A percentile compares a stretch with the other conserved stretches of the same genome.
Evolutionary conservation across 2,113 vertebrate genomes (phyloP).

Genomic region (Barnardius zonarius): DNA sequence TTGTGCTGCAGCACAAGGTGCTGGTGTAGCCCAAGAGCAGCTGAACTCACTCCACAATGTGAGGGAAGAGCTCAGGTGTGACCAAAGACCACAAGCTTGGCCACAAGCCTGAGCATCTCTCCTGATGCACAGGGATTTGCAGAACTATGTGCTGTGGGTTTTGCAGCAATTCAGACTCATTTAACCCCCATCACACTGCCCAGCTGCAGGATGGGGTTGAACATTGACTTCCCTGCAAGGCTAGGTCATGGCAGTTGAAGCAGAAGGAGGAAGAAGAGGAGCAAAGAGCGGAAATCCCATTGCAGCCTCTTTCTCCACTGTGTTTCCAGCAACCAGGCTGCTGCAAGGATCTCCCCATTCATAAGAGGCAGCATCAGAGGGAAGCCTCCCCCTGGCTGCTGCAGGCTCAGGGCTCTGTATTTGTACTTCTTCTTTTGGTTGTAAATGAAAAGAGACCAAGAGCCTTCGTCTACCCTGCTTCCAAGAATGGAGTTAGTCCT

Average conservation of each 20-base stretch:
- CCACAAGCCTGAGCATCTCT: background rate
- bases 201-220: background rate
- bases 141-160: accelerated
- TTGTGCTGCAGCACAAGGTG: background rate
- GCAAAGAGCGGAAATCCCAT: background rate
- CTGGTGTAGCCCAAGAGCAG: background rate
- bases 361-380: background rate
- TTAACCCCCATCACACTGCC: accelerated
- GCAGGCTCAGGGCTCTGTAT: background rate
- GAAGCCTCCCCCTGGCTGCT: background rate
- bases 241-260: background rate
- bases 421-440: background rate
- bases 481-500: background rate
- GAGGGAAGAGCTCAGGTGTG: background rate
- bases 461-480: background rate
- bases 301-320: background rate
- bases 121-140: background rate
- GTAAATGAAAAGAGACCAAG: background rate
- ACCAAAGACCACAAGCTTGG: background rate
- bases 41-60: background rate
- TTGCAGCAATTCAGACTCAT: background rate
- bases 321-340: background rate
- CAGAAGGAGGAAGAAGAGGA: background rate
- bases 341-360: background rate
- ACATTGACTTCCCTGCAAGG: background rate